Percentiles rank a stretch among this genome's conserved stretches.
phyloP scores from a whole-genome alignment of 2,888 invertebrate genomes.

The Branchipolynoe longqiensis region DNA sequence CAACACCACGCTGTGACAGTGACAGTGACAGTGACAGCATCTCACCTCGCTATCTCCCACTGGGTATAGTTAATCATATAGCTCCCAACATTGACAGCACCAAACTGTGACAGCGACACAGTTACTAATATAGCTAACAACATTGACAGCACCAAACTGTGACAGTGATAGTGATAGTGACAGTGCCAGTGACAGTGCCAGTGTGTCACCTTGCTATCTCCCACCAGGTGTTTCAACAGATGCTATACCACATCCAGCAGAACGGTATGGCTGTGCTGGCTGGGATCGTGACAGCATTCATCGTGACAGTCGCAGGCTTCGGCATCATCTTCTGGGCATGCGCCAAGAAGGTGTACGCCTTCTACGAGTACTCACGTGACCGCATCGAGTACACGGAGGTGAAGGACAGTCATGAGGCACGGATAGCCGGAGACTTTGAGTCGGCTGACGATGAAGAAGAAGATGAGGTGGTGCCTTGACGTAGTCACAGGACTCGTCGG shows the following conservation, averaged over 20 bases:
- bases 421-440: neutral
- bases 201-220: too few species aligned
- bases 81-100: too few species aligned
- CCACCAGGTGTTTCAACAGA: constrained; percentile 31
- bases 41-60: too few species aligned
- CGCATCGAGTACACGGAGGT: constrained; percentile 46
- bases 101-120: too few species aligned
- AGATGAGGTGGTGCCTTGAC: neutral
- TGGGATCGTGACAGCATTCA: constrained; percentile 20
- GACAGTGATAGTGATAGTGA: too few species aligned
- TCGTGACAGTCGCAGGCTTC: constrained; percentile 36
- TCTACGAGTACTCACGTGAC: constrained; percentile 47
- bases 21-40: too few species aligned
- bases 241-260: constrained; percentile 46
- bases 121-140: too few species aligned
- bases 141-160: too few species aligned
- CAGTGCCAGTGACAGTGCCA: too few species aligned
- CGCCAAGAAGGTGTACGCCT: constrained; percentile 43
- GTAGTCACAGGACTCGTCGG: neutral
- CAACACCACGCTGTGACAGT: too few species aligned
- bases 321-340: constrained; percentile 56
- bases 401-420: neutral
- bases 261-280: constrained; percentile 41
- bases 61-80: too few species aligned
- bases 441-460: neutral